Evolutionary conservation across 2,113 vertebrate genomes (phyloP).

Genomic region (Euleptes europaea): DNA sequence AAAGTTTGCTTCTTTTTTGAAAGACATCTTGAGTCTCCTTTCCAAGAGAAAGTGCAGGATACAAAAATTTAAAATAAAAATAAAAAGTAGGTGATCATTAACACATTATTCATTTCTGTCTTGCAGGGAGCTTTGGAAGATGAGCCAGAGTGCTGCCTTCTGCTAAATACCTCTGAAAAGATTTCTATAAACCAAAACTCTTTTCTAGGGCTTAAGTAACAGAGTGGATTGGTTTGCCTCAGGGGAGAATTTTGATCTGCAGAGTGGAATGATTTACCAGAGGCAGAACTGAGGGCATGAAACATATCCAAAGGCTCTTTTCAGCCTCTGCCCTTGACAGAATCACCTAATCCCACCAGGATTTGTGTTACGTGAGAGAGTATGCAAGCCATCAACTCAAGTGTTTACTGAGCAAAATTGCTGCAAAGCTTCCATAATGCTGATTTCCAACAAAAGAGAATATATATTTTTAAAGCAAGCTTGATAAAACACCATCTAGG

Average conservation of each 20-base stretch:
- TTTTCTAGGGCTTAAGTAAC: background rate
- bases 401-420: slow-evolving; percentile 7
- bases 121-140: slow-evolving; percentile 24
- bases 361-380: slow-evolving; percentile 34
- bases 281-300: slow-evolving; percentile 23
- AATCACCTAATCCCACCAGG: slow-evolving; percentile 33
- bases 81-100: background rate
- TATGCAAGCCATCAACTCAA: slow-evolving; percentile 25
- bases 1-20: no score
- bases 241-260: slow-evolving; percentile 5
- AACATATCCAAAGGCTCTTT: slow-evolving; percentile 8
- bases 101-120: slow-evolving; percentile 23
- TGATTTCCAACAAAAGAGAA: background rate
- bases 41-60: no score
- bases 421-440: slow-evolving; percentile 4
- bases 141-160: slow-evolving; percentile 7
- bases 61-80: no score
- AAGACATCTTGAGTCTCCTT: no score
- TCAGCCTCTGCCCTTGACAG: background rate
- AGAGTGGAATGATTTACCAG: background rate
- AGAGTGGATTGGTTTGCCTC: background rate
- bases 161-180: background rate
- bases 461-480: background rate
- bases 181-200: background rate
- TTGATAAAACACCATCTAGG: background rate